Percentiles rank a stretch among this genome's conserved stretches.
phyloP scores from a whole-genome alignment of 2,113 vertebrate species.

The Scomber colias region DNA sequence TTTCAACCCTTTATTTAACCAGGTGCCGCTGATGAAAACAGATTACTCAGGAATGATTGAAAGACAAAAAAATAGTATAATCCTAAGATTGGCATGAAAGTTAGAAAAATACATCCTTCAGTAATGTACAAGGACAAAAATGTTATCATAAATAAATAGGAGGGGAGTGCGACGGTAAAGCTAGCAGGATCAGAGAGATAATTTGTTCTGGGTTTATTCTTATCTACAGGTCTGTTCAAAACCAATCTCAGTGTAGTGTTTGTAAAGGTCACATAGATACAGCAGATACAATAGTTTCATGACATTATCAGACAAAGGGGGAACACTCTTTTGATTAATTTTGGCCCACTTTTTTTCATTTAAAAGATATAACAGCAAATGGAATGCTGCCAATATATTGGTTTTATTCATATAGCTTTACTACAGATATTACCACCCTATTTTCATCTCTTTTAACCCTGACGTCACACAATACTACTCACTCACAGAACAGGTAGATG shows the following conservation, averaged over 20 bases:
- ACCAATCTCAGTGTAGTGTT: neutral
- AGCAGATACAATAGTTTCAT: neutral
- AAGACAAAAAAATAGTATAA: conserved; percentile 1
- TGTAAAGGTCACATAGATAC: neutral
- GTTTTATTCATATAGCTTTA: too few species aligned
- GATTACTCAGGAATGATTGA: conserved; percentile 19
- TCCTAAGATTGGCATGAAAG: neutral
- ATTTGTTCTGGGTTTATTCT: conserved; percentile 33
- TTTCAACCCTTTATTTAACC: conserved; percentile 41
- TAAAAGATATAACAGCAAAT: too few species aligned
- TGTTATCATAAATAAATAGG: conserved; percentile 22
- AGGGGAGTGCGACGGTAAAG: neutral
- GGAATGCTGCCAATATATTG: too few species aligned
- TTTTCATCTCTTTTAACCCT: too few species aligned
- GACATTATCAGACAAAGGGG: neutral
- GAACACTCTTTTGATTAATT: neutral
- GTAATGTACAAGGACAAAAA: neutral
- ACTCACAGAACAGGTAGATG: too few species aligned
- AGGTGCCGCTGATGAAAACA: conserved; percentile 28
- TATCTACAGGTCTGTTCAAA: conserved; percentile 16
- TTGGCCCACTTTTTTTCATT: too few species aligned
- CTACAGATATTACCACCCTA: too few species aligned
- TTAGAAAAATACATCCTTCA: conserved; percentile 2
- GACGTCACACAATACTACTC: too few species aligned
- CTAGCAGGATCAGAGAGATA: neutral